Evolutionary conservation across 2,888 invertebrate genomes (phyloP).

Genomic region (Coenonympha arcania): DNA sequence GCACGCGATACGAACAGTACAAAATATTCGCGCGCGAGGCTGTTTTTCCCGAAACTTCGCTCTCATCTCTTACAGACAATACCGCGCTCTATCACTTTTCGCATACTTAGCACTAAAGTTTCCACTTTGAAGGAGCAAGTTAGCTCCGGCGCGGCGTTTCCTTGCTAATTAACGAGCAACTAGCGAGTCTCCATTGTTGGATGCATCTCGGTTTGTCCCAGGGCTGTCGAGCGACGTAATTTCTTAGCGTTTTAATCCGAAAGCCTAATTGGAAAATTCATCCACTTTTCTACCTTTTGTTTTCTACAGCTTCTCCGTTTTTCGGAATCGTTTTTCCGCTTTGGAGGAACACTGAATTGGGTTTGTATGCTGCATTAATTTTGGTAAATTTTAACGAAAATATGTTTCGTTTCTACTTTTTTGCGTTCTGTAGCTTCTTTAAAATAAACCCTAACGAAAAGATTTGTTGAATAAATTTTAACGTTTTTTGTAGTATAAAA

Average conservation of each 20-base stretch:
- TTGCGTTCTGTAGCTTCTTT: too few species aligned
- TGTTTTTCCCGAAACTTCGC: slow-evolving; percentile 9
- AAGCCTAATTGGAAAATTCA: not conserved
- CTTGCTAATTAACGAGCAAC: slow-evolving; percentile 51
- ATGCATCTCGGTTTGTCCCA: slow-evolving; percentile 30
- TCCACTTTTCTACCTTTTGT: not conserved
- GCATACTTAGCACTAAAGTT: slow-evolving; percentile 48
- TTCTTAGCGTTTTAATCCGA: not conserved
- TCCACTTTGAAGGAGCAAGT: slow-evolving; percentile 34
- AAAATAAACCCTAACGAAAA: too few species aligned
- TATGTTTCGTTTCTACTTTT: not conserved
- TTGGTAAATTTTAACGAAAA: not conserved
- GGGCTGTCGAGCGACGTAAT: slow-evolving; percentile 11
- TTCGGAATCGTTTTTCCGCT: not conserved
- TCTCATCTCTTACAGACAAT: slow-evolving; percentile 20
- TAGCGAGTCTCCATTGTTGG: slow-evolving; percentile 46
- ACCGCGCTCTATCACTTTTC: slow-evolving; percentile 40
- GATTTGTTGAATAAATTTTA: too few species aligned
- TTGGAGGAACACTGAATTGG: not conserved
- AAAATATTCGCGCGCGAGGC: not conserved
- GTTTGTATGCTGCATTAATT: not conserved
- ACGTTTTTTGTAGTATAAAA: too few species aligned
- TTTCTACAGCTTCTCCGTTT: not conserved
- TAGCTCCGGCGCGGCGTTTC: slow-evolving; percentile 43
- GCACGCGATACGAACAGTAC: too few species aligned